These are phyloP conservation scores for Lipotes vexillifer DNA, from an alignment of 2,113 vertebrate genomes.

Conservation along the genomic window DNA sequence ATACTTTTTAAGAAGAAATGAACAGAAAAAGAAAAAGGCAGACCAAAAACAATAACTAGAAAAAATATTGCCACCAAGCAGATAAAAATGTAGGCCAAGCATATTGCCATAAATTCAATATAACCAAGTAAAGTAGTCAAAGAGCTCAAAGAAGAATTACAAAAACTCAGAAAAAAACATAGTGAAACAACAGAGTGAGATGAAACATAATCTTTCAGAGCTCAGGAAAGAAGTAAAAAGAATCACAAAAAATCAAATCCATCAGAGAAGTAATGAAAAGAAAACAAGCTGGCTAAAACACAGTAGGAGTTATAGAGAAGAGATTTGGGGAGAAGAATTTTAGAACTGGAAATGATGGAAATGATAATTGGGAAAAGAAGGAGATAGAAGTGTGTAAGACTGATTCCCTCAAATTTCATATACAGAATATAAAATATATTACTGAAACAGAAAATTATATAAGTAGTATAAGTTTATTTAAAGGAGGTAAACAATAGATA, in stretches of 20 bases:
- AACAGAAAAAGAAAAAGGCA: background rate
- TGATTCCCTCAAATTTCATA: background rate
- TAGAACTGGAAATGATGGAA: background rate
- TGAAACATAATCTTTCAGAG: background rate
- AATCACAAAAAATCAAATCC: background rate
- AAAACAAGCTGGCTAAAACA: background rate
- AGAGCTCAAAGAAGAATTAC: background rate
- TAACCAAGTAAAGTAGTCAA: constrained; percentile 26
- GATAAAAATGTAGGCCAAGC: constrained; percentile 34
- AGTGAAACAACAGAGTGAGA: background rate
- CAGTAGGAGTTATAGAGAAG: background rate
- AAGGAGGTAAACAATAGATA: background rate
- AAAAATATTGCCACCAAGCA: constrained; percentile 22
- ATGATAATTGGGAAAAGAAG: background rate
- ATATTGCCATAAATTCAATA: background rate
- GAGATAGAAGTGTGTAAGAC: background rate
- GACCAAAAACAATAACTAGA: background rate
- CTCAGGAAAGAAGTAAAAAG: constrained; percentile 1
- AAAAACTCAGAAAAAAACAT: background rate
- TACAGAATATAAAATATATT: background rate
- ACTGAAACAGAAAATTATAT: background rate
- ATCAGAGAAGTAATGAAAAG: background rate
- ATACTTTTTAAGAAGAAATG: background rate
- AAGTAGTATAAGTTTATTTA: background rate
- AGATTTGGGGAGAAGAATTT: background rate